Conservation (phyloP, 2,797 vertebrate species). For the Pantherophis alleghaniensis region DNA sequence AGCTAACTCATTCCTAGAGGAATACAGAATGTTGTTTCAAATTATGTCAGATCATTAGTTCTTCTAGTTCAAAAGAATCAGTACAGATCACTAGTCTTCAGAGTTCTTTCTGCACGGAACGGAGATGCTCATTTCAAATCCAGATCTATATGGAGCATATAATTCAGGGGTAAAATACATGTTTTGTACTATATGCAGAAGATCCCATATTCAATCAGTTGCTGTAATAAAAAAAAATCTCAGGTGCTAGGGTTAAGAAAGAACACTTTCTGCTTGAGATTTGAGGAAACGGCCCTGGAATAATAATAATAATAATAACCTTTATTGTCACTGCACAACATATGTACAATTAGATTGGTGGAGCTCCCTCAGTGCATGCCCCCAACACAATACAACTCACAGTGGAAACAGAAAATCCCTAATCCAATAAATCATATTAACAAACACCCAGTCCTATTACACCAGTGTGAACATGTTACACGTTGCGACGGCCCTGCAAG, state of each 20-base stretch:
- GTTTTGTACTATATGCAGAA: background rate
- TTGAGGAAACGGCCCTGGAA: too few species aligned
- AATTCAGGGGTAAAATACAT: background rate
- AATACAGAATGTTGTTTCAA: background rate
- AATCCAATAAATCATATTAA: too few species aligned
- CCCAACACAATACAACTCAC: too few species aligned
- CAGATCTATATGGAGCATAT: background rate
- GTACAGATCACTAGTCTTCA: background rate
- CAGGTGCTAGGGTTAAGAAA: background rate
- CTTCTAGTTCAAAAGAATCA: background rate
- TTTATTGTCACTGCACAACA: too few species aligned
- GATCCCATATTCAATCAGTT: background rate
- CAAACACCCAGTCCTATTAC: too few species aligned
- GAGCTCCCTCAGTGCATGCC: too few species aligned
- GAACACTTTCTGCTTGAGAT: background rate
- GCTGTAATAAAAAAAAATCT: background rate
- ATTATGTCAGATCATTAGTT: background rate
- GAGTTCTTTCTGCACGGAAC: background rate
- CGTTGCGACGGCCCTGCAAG: too few species aligned
- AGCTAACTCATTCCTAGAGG: background rate
- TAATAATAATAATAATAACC: too few species aligned
- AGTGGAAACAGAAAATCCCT: too few species aligned
- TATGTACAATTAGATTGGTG: too few species aligned
- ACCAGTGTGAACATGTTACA: too few species aligned
- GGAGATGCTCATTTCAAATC: background rate